Conservation (phyloP, 2,888 invertebrate genomes). For the Dryococelus australis region DNA sequence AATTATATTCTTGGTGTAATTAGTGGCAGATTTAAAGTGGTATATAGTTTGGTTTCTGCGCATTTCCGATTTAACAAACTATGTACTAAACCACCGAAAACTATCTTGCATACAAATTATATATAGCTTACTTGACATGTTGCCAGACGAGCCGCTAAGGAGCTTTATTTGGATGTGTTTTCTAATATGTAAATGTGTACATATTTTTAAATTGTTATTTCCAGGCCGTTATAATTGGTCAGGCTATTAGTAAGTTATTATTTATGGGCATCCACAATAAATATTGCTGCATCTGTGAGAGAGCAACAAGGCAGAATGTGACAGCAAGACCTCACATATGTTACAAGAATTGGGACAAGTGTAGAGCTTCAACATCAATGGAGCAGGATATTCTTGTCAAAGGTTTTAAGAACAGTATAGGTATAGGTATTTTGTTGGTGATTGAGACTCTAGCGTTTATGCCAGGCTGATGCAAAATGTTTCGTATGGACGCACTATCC, state of each 20-base stretch:
- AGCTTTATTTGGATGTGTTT: too few species aligned
- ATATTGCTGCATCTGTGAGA: background rate
- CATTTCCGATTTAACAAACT: too few species aligned
- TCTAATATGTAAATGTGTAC: too few species aligned
- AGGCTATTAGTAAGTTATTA: background rate
- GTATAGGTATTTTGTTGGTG: background rate
- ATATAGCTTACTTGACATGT: too few species aligned
- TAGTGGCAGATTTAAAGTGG: too few species aligned
- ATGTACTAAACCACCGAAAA: too few species aligned
- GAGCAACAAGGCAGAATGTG: background rate
- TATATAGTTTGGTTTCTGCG: too few species aligned
- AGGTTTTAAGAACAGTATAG: background rate
- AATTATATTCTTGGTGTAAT: too few species aligned
- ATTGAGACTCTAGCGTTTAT: background rate
- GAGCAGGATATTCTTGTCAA: background rate
- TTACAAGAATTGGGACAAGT: background rate
- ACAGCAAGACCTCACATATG: background rate
- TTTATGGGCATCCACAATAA: background rate
- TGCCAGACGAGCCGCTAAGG: too few species aligned
- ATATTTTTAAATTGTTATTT: too few species aligned
- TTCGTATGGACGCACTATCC: background rate
- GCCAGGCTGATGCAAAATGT: background rate
- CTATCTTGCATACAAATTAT: too few species aligned
- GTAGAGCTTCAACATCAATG: background rate
- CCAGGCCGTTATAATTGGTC: background rate